Conservation (phyloP, 2,113 vertebrate genomes). For the Scartelaos histophorus region DNA sequence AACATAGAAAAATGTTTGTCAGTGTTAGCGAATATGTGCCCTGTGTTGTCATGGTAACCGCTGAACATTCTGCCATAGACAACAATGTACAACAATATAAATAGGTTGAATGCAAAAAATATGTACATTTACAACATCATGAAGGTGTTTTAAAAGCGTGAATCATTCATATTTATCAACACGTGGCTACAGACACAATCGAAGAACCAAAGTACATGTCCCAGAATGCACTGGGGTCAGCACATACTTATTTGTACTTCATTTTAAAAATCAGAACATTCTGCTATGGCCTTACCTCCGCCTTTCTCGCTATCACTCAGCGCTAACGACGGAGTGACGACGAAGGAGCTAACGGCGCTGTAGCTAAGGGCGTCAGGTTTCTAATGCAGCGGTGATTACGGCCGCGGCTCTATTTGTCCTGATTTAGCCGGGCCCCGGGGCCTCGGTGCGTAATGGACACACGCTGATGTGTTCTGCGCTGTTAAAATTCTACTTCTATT, state of each 20-base stretch:
- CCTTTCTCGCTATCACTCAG: background rate
- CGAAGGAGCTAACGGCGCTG: background rate
- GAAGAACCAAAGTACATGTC: background rate
- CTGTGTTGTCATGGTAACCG: too few species aligned
- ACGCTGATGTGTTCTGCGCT: background rate
- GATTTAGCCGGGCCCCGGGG: constrained; percentile 3
- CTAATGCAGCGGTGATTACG: background rate
- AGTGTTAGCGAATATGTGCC: too few species aligned
- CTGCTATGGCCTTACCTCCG: background rate
- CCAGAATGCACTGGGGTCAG: background rate
- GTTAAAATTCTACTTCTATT: background rate
- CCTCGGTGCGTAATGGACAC: background rate
- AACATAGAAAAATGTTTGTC: too few species aligned
- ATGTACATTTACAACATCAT: too few species aligned
- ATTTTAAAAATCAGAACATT: background rate
- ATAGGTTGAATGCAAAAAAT: too few species aligned
- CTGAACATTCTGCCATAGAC: too few species aligned
- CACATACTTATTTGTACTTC: background rate
- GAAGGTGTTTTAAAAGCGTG: background rate
- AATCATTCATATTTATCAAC: background rate
- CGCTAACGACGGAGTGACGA: background rate
- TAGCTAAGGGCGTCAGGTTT: background rate
- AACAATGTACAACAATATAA: too few species aligned
- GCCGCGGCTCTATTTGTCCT: background rate
- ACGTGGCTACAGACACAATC: background rate